Percentiles rank a stretch among this genome's conserved stretches.
These are phyloP conservation scores for Cephus rjabovi DNA, from an alignment of 2,888 invertebrate species.

Conservation along the genomic window DNA sequence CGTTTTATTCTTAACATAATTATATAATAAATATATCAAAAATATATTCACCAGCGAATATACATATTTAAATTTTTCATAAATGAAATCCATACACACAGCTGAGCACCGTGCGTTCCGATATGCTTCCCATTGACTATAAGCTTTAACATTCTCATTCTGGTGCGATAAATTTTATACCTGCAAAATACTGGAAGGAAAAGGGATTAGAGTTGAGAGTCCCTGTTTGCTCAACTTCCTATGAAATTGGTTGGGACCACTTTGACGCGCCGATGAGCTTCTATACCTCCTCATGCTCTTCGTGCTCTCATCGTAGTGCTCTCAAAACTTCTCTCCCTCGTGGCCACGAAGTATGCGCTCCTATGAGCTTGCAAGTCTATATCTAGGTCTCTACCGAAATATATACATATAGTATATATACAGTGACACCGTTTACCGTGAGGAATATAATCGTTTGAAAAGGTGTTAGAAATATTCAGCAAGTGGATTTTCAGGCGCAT, in stretches of 20 bases:
- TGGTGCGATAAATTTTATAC: not conserved
- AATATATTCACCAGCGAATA: too few relatives aligned
- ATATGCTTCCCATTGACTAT: not conserved
- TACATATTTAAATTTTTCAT: too few relatives aligned
- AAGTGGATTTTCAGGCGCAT: not conserved
- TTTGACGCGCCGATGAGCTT: conserved; percentile 56
- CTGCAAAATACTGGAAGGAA: not conserved
- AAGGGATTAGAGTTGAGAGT: conserved; percentile 31
- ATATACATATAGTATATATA: too few relatives aligned
- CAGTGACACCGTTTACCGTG: not conserved
- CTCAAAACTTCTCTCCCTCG: conserved; percentile 40
- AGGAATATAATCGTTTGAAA: not conserved
- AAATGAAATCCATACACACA: too few relatives aligned
- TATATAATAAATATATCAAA: too few relatives aligned
- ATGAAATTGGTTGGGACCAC: conserved; percentile 55
- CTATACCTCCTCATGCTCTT: conserved; percentile 26
- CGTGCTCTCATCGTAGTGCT: conserved; percentile 25
- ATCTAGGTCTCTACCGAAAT: not conserved
- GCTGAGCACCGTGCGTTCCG: not conserved
- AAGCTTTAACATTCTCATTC: not conserved
- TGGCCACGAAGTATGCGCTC: not conserved
- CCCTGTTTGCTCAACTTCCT: conserved; percentile 52
- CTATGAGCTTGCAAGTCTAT: not conserved
- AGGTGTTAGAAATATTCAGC: not conserved
- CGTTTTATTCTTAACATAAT: too few relatives aligned